phyloP scores from a whole-genome alignment of 2,797 vertebrate species.

The Sebastes paucispinis region DNA sequence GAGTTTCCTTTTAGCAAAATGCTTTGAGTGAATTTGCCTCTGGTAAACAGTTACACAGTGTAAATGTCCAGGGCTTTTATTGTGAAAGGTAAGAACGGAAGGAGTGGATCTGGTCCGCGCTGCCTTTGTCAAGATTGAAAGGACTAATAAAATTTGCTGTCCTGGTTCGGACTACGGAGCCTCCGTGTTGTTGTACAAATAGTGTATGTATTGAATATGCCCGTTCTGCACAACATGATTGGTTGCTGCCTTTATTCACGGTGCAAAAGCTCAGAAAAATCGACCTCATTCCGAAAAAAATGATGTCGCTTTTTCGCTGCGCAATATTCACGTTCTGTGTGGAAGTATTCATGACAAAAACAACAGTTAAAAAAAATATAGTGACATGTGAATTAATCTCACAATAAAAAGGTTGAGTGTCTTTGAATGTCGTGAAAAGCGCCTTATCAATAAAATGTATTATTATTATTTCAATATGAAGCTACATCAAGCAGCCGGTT shows the following conservation, averaged over 20 bases:
- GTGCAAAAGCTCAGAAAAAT: neutral
- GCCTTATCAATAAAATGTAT: neutral
- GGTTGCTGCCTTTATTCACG: neutral
- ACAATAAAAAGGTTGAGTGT: too few species aligned
- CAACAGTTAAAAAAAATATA: neutral
- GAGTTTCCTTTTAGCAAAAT: neutral
- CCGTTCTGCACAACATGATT: neutral
- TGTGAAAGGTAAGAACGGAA: neutral
- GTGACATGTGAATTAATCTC: too few species aligned
- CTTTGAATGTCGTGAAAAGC: too few species aligned
- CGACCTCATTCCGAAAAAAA: neutral
- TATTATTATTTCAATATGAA: neutral
- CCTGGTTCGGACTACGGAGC: neutral
- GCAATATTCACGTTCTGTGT: neutral
- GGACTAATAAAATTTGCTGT: too few species aligned
- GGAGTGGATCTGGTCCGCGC: neutral
- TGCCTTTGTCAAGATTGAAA: neutral
- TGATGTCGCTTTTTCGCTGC: too few species aligned
- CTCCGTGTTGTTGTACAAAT: neutral
- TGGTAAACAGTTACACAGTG: neutral
- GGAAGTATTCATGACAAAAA: neutral
- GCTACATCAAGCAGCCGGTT: neutral
- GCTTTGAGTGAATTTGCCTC: neutral
- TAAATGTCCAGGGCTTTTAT: neutral
- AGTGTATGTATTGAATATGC: neutral